phyloP scores from a whole-genome alignment of 2,888 invertebrate genomes.

The Nomada fucata region DNA sequence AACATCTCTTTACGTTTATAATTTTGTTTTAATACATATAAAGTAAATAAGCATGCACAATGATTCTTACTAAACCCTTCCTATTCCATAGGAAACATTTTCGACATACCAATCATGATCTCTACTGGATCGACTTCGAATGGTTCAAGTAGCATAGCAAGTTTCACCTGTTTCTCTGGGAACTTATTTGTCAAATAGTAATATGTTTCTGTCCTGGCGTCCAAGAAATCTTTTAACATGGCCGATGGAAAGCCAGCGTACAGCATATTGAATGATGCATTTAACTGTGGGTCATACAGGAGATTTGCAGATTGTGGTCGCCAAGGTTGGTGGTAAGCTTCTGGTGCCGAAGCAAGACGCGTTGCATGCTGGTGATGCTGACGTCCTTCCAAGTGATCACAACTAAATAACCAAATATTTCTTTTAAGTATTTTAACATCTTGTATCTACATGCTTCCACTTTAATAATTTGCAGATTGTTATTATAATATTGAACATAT shows the following conservation, averaged over 20 bases:
- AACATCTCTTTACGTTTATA: not conserved
- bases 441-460: not conserved
- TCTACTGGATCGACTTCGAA: conserved; percentile 86
- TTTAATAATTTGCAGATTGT: too few relatives aligned
- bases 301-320: conserved; percentile 74
- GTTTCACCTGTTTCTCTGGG: conserved; percentile 94
- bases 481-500: too few relatives aligned
- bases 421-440: not conserved
- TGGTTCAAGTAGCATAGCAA: conserved; percentile 94
- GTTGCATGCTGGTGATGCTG: conserved; percentile 86
- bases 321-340: conserved; percentile 86
- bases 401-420: conserved; percentile 67
- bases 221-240: conserved; percentile 84
- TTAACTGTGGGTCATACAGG: conserved; percentile 88
- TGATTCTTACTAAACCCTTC: conserved; percentile 5
- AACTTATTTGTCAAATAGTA: conserved; percentile 96
- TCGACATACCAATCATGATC: conserved; percentile 24
- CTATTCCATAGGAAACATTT: conserved; percentile 8
- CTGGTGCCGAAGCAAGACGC: conserved; percentile 91
- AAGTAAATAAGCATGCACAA: conserved; percentile 21
- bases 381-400: conserved; percentile 76
- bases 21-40: conserved; percentile 20
- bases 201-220: conserved; percentile 91
- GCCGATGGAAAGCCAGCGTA: conserved; percentile 80
- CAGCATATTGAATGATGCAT: conserved; percentile 63